phyloP scores from a whole-genome alignment of 2,888 invertebrate species.

The Apotomis capreana region DNA sequence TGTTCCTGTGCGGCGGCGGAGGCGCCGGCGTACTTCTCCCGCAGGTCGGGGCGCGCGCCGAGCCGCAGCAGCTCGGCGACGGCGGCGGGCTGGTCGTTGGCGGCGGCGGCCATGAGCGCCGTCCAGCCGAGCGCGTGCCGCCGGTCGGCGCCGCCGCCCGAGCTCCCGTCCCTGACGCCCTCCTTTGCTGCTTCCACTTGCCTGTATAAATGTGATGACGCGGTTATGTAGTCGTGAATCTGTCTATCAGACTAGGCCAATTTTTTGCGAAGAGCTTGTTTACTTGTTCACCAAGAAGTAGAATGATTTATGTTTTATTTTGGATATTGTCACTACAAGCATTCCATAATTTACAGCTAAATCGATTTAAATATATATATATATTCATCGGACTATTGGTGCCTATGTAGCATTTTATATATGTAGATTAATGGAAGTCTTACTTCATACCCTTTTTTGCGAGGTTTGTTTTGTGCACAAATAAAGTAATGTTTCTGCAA shows the following conservation, averaged over 20 bases:
- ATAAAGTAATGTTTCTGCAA: too few species aligned
- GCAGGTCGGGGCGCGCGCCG: slow-evolving; percentile 91
- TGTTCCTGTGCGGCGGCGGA: slow-evolving; percentile 1
- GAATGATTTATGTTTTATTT: too few species aligned
- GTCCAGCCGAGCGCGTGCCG: slow-evolving; percentile 94
- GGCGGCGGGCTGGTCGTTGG: slow-evolving; percentile 87
- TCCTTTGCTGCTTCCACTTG: slow-evolving; percentile 61
- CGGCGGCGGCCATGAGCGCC: slow-evolving; percentile 91
- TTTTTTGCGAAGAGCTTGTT: too few species aligned
- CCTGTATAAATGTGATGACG: slow-evolving; percentile 46
- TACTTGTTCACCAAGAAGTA: too few species aligned
- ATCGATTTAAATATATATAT: too few species aligned
- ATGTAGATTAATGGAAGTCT: too few species aligned
- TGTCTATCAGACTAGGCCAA: too few species aligned
- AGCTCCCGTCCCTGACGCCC: slow-evolving; percentile 42
- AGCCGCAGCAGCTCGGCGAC: slow-evolving; percentile 85
- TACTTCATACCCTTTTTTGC: too few species aligned
- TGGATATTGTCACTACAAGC: neutral
- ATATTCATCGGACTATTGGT: too few species aligned
- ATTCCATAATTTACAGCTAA: neutral
- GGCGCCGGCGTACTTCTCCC: slow-evolving; percentile 59
- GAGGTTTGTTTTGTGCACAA: too few species aligned
- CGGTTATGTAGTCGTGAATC: too few species aligned
- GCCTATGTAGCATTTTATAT: too few species aligned
- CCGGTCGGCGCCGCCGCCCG: slow-evolving; percentile 83